Base-by-base conservation (phyloP, 2,888 invertebrate species). In the Scaptomyza tumidula region DNA sequence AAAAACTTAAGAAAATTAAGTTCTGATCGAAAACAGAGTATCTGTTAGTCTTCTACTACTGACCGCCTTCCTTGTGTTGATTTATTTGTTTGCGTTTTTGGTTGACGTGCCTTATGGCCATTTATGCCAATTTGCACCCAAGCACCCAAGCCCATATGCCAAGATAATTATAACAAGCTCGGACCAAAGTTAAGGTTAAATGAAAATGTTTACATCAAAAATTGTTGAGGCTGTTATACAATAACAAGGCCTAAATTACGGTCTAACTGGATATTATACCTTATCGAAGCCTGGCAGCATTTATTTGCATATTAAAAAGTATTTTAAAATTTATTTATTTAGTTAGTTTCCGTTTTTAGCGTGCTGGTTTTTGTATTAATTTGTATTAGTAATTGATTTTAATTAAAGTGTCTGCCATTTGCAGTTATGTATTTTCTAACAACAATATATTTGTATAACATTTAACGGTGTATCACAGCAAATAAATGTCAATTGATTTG, bases 91-190 rank as follows among this genome's bases (percentile, higher is more conserved):
- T 83, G 72, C 76, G 71, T 55, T 72, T 62, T 63, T 65, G 70
- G 63, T 45, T 63, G 60, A 11, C 54, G 44, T 62, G 53, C 55
- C 62, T 56, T 44, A 39, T 55, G 63, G 72, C 75, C 68, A 80
- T 82, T 82, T 80, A 67, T 88, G 83, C 83, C 83, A 83, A 88
- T 88, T 83, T 88, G 74, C 80, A n/a, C n/a, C n/a, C n/a, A n/a
- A 72, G 53, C 63, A 67, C 60, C 54, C 52, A 70, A 16, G 43
- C 35, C 66, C 59, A 48, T 58, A 66, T 44, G 56, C 39, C 53
- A 35, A 31, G 48, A 48, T 46, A 50, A 52, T 33, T 46, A 59
- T 66, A 77, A 72, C 72, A 66, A 61, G 69, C 63, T 52, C 10
- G 41, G 14, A 37, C 61, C 54, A 53, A 68, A 52, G 53, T 43